Conservation (phyloP, 1,140 invertebrate genomes). For the Heliconius melpomene region DNA sequence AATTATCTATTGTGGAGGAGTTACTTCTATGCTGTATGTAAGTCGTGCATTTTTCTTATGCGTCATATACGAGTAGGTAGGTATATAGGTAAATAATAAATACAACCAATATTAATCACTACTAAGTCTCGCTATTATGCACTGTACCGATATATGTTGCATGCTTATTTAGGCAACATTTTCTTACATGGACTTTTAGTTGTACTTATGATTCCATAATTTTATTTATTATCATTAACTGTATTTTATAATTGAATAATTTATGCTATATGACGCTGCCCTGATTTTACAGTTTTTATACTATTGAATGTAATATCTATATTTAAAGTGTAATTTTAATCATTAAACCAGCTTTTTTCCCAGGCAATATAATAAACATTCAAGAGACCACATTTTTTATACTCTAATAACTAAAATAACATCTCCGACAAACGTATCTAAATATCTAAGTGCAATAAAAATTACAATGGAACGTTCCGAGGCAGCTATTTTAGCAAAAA, state of each 20-base stretch:
- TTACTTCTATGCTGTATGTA: background rate
- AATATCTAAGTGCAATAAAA: constrained; percentile 64
- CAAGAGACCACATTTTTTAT: constrained; percentile 28
- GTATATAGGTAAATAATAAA: no score
- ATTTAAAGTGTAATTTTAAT: background rate
- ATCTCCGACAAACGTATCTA: constrained; percentile 48
- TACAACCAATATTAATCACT: no score
- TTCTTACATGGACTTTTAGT: no score
- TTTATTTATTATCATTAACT: no score
- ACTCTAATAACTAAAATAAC: constrained; percentile 37
- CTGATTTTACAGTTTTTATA: background rate
- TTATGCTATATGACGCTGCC: no score
- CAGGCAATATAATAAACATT: background rate
- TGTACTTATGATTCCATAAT: no score
- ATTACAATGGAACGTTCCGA: constrained; percentile 52
- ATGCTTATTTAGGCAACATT: no score
- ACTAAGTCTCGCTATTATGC: no score
- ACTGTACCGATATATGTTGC: no score
- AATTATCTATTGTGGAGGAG: background rate
- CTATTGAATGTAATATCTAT: background rate
- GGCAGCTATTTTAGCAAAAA: constrained; percentile 52
- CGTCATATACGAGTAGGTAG: background rate
- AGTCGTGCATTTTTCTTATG: background rate
- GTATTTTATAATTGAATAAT: no score
- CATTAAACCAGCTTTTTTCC: background rate